Base-by-base conservation (phyloP, 2,888 invertebrate genomes). In the Diogma glabrata region DNA sequence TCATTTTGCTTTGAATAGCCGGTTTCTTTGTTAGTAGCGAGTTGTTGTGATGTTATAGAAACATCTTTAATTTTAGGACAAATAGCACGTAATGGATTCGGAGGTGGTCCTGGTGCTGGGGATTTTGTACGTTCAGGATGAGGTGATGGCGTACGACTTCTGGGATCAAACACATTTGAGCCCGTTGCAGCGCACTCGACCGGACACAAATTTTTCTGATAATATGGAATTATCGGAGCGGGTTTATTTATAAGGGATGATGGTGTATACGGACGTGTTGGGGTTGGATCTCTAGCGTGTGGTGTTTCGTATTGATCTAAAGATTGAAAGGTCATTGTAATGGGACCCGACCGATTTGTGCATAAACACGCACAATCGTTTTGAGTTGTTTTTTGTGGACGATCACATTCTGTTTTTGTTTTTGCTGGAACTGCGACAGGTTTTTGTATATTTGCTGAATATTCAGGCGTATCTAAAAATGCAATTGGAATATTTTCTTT, bases 121-220 rank as follows among this genome's bases (percentile, higher is more conserved):
- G 84, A 84, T 52, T 76, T 78, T 0, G 78, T 74, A 56, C 83
- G 71, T 62, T 76, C 79, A 47, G 81, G 81, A 56, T 80, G 79
- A 6, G 82, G 81, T 3, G 82, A 81, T 52, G 80, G 74, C 50
- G 81, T 81, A 12, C 78, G 75, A 61, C 74, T 76, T 43, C 72
- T 73, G 19, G 79, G 80, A 57, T 83, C 78, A 57, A 78, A 77
- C 50, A 77, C 62, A 57, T 78, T 76, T 38, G 74, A 72, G 60
- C 76, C 75, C 3, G 78, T 71, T 5, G 84, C 77, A 50, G 69
- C 61, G 61, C 78, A 78, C 61, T 81, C 78, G 40, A 80, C 80
- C n/a, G 81, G 76, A 26, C 84, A 79, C 57, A 87, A 72, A 66
- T 84, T 82, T 67, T 81, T 81, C 68, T 89, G 88, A 63, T 89